Percentiles rank a stretch among this genome's conserved stretches.
Evolutionary conservation across 2,113 vertebrate genomes (phyloP).

Genomic region (Pitta sordida): DNA sequence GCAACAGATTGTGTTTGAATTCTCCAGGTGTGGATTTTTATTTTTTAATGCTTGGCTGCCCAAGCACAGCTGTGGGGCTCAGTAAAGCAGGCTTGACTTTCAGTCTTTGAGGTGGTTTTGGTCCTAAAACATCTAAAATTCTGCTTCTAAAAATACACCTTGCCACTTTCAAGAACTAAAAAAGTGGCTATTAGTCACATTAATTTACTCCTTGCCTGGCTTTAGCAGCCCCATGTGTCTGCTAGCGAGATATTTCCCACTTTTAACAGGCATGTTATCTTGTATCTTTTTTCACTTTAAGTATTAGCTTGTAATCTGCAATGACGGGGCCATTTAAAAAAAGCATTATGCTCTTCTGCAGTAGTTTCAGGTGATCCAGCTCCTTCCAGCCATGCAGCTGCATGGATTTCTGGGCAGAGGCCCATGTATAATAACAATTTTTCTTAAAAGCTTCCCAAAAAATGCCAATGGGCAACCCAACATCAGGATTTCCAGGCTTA

Average conservation of each 20-base stretch:
- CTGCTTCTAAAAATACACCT: neutral
- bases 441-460: neutral
- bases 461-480: neutral
- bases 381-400: neutral
- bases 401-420: neutral
- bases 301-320: neutral
- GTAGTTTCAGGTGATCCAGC: neutral
- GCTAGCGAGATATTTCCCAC: neutral
- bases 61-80: neutral
- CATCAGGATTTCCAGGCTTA: neutral
- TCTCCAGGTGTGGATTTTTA: neutral
- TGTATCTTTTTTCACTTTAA: neutral
- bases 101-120: neutral
- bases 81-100: neutral
- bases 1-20: neutral
- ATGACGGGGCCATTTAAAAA: neutral
- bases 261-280: rapidly evolving
- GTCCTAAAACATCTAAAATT: neutral
- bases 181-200: neutral
- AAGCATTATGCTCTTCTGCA: neutral
- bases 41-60: neutral
- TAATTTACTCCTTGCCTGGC: neutral
- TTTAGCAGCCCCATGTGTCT: neutral
- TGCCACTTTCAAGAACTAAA: constrained; percentile 4
- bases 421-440: rapidly evolving